A percentile compares a stretch with the other conserved stretches of the same genome.
phyloP scores from a whole-genome alignment of 2,113 vertebrate species.

The Psittacus erithacus region DNA sequence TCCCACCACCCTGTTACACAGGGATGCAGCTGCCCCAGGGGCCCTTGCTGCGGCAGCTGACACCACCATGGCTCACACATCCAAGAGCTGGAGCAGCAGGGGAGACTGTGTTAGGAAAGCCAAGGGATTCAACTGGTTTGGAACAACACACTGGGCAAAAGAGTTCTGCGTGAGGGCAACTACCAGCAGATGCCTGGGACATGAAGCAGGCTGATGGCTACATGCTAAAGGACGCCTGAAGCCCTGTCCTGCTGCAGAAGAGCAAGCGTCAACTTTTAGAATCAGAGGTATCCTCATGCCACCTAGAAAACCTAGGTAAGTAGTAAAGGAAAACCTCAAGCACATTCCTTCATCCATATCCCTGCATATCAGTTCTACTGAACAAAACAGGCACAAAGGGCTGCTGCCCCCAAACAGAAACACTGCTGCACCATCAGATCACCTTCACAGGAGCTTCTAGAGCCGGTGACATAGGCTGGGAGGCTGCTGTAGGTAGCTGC shows the following conservation, averaged over 20 bases:
- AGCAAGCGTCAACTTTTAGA: background rate
- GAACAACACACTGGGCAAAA: rapidly evolving
- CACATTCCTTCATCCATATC: background rate
- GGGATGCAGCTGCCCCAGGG: background rate
- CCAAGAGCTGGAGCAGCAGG: background rate
- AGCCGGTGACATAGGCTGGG: background rate
- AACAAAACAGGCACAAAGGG: rapidly evolving
- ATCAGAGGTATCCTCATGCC: rapidly evolving
- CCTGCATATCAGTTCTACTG: rapidly evolving
- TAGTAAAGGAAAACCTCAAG: background rate
- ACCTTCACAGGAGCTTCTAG: background rate
- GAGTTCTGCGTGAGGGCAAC: background rate
- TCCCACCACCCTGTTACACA: background rate
- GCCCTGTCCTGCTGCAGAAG: background rate
- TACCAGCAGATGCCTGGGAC: background rate
- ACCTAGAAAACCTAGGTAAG: background rate
- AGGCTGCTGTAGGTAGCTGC: background rate
- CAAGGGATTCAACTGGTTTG: background rate
- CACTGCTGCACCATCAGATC: rapidly evolving
- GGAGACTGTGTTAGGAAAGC: background rate
- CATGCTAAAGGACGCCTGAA: rapidly evolving
- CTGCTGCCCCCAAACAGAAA: background rate
- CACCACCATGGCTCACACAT: rapidly evolving
- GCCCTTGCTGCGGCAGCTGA: rapidly evolving
- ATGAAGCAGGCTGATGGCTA: background rate